Conservation (phyloP, 92 coral and sea anemone species). For the Actinostola sp. region DNA sequence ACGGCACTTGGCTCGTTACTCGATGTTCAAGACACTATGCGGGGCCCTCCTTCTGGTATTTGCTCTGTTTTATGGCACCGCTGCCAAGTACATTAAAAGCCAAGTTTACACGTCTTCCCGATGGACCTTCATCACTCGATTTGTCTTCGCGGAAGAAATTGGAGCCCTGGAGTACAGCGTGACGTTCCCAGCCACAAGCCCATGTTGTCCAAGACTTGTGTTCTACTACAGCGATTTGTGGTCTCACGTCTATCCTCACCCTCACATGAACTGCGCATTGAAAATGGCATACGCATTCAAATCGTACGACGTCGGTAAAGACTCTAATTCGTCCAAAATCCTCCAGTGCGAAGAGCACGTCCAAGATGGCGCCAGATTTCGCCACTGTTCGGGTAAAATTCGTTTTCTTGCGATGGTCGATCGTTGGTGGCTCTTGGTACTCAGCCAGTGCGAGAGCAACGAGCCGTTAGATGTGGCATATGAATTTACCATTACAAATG, state of each 20-base stretch:
- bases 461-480: slow-evolving; percentile 51
- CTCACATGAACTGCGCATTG: slow-evolving; percentile 51
- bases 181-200: slow-evolving; percentile 44
- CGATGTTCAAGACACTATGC: slow-evolving; percentile 4
- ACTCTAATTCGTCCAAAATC: neutral
- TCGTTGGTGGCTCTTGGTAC: slow-evolving; percentile 73
- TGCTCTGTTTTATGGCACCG: neutral
- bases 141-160: slow-evolving; percentile 52
- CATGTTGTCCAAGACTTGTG: slow-evolving; percentile 68
- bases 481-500: slow-evolving; percentile 59
- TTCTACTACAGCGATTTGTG: slow-evolving; percentile 63
- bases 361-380: slow-evolving; percentile 24
- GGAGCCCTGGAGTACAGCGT: slow-evolving; percentile 58
- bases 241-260: slow-evolving; percentile 50
- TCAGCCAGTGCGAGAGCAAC: slow-evolving; percentile 60
- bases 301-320: slow-evolving; percentile 8
- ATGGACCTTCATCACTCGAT: slow-evolving; percentile 58
- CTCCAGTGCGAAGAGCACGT: neutral
- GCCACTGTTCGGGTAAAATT: slow-evolving; percentile 63
- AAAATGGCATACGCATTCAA: slow-evolving; percentile 45
- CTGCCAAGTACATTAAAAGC: slow-evolving; percentile 58
- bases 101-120: slow-evolving; percentile 28
- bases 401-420: slow-evolving; percentile 30
- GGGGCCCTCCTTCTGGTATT: neutral
- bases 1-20: neutral